Conservation (phyloP, 2,888 invertebrate genomes). For the Fragum whitleyi region DNA sequence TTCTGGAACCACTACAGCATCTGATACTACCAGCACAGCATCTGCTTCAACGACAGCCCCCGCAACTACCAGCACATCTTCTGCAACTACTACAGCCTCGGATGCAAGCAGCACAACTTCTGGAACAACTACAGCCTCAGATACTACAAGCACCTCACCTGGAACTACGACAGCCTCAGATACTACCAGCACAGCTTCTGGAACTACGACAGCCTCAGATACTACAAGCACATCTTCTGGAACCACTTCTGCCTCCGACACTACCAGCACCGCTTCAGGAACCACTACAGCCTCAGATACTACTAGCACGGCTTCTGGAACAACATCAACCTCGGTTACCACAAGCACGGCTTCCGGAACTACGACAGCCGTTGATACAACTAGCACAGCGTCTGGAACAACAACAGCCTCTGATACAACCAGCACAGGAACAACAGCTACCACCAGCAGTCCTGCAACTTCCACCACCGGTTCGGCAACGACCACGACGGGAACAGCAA, state of each 20-base stretch:
- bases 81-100: neutral
- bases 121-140: neutral
- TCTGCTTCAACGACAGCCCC: neutral
- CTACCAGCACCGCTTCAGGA: constrained; percentile 20
- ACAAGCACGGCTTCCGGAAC: neutral
- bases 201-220: constrained; percentile 26
- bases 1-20: neutral
- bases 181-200: constrained; percentile 1
- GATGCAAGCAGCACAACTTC: neutral
- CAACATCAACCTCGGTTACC: constrained; percentile 25
- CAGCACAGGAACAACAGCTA: neutral
- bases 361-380: constrained; percentile 10
- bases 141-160: constrained; percentile 25
- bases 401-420: neutral
- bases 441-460: constrained; percentile 7
- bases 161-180: constrained; percentile 27
- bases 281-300: constrained; percentile 26
- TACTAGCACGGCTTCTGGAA: constrained; percentile 19
- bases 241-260: constrained; percentile 24
- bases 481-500: neutral
- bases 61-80: constrained; percentile 7
- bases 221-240: constrained; percentile 31
- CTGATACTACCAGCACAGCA: neutral
- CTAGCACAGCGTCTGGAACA: constrained; percentile 16
- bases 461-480: constrained; percentile 5